phyloP scores from a whole-genome alignment of 1,140 invertebrate species.

The Drosophila ambigua region DNA sequence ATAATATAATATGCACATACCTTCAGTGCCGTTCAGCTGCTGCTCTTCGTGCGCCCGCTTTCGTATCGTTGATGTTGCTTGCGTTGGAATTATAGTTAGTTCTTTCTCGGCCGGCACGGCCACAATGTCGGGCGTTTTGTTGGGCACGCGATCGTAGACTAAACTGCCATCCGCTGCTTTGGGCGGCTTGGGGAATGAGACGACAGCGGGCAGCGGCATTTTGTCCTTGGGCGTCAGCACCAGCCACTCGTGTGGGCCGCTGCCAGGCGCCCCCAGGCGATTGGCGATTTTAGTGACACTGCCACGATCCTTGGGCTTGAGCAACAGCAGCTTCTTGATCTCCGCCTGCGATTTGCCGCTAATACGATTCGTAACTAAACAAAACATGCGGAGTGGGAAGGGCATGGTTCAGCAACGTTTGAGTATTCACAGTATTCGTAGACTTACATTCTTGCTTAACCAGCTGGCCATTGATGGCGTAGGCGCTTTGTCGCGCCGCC shows the following conservation, averaged over 20 bases:
- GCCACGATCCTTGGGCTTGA: constrained; percentile 86
- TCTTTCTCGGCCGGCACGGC: constrained; percentile 80
- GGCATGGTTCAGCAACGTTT: background rate
- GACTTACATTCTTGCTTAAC: constrained; percentile 93
- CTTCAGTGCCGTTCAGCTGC: constrained; percentile 90
- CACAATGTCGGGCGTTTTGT: constrained; percentile 89
- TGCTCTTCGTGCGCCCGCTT: constrained; percentile 90
- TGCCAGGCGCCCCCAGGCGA: constrained; percentile 88
- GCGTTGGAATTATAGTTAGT: constrained; percentile 79
- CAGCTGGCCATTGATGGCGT: constrained; percentile 91
- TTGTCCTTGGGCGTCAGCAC: constrained; percentile 91
- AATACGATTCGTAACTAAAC: constrained; percentile 86
- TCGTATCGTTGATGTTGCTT: constrained; percentile 85
- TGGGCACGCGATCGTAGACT: constrained; percentile 92
- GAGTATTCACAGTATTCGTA: background rate
- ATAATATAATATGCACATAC: constrained; percentile 23
- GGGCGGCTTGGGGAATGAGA: constrained; percentile 94
- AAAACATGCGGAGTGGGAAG: background rate
- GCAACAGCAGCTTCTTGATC: constrained; percentile 86
- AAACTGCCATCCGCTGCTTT: constrained; percentile 94
- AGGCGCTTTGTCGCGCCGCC: constrained; percentile 94
- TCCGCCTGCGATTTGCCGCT: constrained; percentile 86
- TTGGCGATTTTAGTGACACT: constrained; percentile 91
- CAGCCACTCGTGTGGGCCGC: constrained; percentile 90
- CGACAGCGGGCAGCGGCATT: constrained; percentile 90